Conservation (phyloP, 2,797 vertebrate genomes). For the Pogoniulus pusillus region DNA sequence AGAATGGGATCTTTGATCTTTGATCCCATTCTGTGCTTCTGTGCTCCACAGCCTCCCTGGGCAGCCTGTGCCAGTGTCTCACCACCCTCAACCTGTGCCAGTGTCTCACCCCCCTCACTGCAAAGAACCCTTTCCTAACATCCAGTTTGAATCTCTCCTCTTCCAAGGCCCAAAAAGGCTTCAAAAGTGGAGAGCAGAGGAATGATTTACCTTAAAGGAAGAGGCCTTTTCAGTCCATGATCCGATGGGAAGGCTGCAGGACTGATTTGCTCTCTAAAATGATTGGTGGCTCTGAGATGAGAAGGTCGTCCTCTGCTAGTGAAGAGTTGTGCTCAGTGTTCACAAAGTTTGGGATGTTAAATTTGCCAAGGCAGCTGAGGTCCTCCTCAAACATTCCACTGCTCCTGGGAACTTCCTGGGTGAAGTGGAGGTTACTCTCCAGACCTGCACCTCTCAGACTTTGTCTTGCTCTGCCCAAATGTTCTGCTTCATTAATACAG, state of each 20-base stretch:
- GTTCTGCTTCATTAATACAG: conserved; percentile 85
- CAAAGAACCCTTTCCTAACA: too few species aligned
- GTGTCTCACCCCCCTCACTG: too few species aligned
- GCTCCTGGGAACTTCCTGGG: conserved; percentile 69
- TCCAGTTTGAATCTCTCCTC: too few species aligned
- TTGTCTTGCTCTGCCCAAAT: conserved; percentile 60
- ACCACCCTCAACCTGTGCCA: too few species aligned
- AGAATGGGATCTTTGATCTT: too few species aligned
- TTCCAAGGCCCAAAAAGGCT: neutral
- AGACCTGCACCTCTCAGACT: conserved; percentile 41
- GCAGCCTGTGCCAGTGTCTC: too few species aligned
- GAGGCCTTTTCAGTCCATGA: conserved; percentile 68
- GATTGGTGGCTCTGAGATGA: conserved; percentile 81
- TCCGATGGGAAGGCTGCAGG: conserved; percentile 52
- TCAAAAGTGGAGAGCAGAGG: fast-evolving
- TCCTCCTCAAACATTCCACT: conserved; percentile 71
- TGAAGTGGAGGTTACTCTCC: conserved; percentile 52
- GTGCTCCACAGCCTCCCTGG: too few species aligned
- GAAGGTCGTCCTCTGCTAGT: conserved; percentile 84
- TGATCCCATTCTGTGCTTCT: too few species aligned
- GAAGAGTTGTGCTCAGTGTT: conserved; percentile 85
- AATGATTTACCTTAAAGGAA: neutral
- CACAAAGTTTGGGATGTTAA: conserved; percentile 91
- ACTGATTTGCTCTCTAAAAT: conserved; percentile 77
- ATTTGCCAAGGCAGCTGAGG: conserved; percentile 78